Conservation (phyloP, 2,113 vertebrate genomes). For the Pluvialis apricaria region DNA sequence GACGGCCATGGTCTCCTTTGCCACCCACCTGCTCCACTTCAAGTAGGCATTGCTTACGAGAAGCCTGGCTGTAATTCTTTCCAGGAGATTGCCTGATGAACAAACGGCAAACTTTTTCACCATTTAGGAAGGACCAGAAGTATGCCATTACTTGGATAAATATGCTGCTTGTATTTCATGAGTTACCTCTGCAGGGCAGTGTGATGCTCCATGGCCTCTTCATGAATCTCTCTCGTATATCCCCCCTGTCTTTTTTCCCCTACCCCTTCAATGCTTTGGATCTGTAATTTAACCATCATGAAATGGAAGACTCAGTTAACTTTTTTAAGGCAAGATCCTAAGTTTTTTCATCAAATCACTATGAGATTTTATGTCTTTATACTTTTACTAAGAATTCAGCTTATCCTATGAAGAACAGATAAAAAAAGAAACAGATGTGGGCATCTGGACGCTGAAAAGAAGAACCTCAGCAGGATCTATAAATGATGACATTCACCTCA, state of each 20-base stretch:
- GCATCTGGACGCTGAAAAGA: neutral
- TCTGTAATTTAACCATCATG: neutral
- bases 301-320: neutral
- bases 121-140: neutral
- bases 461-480: neutral
- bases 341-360: neutral
- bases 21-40: neutral
- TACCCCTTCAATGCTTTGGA: neutral
- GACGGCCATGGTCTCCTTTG: neutral
- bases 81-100: neutral
- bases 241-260: neutral
- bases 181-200: neutral
- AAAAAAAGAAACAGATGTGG: neutral
- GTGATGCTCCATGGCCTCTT: fast-evolving
- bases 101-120: neutral
- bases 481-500: neutral
- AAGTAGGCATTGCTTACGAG: neutral
- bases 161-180: neutral
- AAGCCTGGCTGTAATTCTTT: neutral
- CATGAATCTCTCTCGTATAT: neutral
- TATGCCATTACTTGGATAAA: neutral
- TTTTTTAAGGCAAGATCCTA: neutral
- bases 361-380: neutral
- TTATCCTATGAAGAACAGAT: neutral
- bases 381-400: neutral